A percentile compares a stretch with the other conserved stretches of the same genome.
phyloP scores from a whole-genome alignment of 2,113 vertebrate species.

The Noturus placidus region DNA sequence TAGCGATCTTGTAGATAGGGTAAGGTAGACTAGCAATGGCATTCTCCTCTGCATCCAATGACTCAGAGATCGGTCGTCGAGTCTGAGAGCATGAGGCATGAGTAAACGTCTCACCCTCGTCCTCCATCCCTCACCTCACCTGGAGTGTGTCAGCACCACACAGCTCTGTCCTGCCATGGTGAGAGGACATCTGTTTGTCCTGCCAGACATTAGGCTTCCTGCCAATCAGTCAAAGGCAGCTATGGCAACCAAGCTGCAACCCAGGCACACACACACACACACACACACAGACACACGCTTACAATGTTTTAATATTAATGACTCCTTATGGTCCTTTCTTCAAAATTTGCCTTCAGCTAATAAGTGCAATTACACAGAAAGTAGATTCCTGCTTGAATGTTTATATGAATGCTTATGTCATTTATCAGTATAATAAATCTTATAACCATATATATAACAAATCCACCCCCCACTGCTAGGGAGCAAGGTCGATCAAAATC shows the following conservation, averaged over 20 bases:
- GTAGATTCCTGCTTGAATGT: neutral
- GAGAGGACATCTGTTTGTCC: slow-evolving; percentile 56
- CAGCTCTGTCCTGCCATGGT: slow-evolving; percentile 36
- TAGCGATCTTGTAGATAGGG: neutral
- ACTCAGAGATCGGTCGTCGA: neutral
- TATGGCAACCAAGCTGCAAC: slow-evolving; percentile 32
- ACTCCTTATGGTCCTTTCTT: neutral
- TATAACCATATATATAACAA: neutral
- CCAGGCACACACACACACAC: neutral
- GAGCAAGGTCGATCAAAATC: neutral
- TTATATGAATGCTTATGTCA: neutral
- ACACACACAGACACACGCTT: slow-evolving; percentile 1
- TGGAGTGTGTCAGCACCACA: slow-evolving; percentile 21
- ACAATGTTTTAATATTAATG: neutral
- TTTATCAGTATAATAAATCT: neutral
- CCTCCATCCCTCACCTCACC: slow-evolving; percentile 39
- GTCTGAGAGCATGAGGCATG: slow-evolving; percentile 6
- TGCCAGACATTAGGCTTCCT: slow-evolving; percentile 37
- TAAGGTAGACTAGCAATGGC: neutral
- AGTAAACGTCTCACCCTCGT: slow-evolving; percentile 19
- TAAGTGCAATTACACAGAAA: neutral
- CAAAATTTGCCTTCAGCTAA: neutral
- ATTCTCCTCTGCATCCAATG: neutral
- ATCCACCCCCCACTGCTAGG: neutral
- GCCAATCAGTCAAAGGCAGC: slow-evolving; percentile 43